Base-by-base conservation (phyloP, 2,797 vertebrate genomes). In the Falco concolor region DNA sequence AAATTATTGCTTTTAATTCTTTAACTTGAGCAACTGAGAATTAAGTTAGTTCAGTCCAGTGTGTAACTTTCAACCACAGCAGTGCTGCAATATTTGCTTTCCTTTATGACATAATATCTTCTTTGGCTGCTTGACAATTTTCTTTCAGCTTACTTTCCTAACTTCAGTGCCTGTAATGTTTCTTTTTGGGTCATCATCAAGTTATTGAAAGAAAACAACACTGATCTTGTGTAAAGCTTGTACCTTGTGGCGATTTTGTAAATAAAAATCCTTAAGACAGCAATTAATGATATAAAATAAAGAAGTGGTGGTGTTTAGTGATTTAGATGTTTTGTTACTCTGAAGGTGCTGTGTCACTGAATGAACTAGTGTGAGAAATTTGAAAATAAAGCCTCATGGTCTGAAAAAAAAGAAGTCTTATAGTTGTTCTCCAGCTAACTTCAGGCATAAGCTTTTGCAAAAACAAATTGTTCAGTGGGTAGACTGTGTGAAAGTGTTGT, bases 1-100 rank as follows among this genome's bases (percentile, higher is more conserved):
- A 83, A 87, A 80, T 90, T 68, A 87, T 53, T 96, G 49, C 49
- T 95, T 93, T 85, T 87, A 80, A 82, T 74, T 77, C 64, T 87
- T 90, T 68, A 89, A 56, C 72, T 68, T 78, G 52, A 90, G 56
- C 32, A 57, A 32, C 53, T 64, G 64, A 74, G 76, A 50, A 78
- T 69, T 60, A 47, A 77, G 12, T 59, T 77, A 83, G 59, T 77
- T 89, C 40, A 79, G 2, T 40, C 17, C 14, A 34, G 0, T 27
- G 17, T 49, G 25, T 50, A 68, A 77, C 52, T 79, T 87, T 49
- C 72, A 96, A 24, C 68, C 59, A 38, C 42, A 85, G 78, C 64
- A 80, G 40, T 93, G 56, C 88, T 86, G 23, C 13, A 65, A 24
- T 86, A 79, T 91, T 91, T 95, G 40, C 69, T 93, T 93, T 84